Evolutionary conservation across 2,113 vertebrate genomes (phyloP), one percentile per base, ranked within the genome.

Genomic region (Psilopsiagon aymara): DNA sequence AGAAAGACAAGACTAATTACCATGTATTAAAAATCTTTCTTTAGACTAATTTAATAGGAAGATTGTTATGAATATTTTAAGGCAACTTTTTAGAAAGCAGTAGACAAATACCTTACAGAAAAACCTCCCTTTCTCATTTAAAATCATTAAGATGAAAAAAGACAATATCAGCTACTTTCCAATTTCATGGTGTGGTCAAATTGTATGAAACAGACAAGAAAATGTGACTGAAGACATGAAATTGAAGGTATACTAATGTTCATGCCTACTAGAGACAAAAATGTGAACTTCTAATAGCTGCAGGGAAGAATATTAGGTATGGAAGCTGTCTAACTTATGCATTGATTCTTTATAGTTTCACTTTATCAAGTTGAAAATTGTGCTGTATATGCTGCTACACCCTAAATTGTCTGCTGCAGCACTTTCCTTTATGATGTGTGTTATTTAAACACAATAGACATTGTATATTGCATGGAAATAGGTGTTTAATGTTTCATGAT

Each of bases 1-100:
- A 87, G 90, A 96, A 95, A 98, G 95, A 98, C 96, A 97, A 95
- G 96, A 97, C 96, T 98, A 98, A 98, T 98, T 98, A 92, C 94
- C 47, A 24, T 66, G 70, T 91, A 93, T 96, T 97, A 96, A 98
- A 97, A 95, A 96, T 83, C 89, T 96, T 95, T 93, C 94, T 97
- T 98, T 97, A 83, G 75, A 90, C 76, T 94, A 82, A 86, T 95
- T 96, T 97, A 89, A 93, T 96, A 90, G 94, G 88, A 88, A 97
- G 96, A 98, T 97, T 94, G 33, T 88, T 94, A 77, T 31, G 73
- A 89, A 86, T 77, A 95, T 63, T 93, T 92, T 5, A 89, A 89
- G 81, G 69, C 92, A 97, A 97, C 91, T 97, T 96, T 90, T 69
- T 67, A 39, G 37, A 67, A 77, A 95, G 62, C 39, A 21, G 49